Percentiles rank a stretch among this genome's conserved stretches.
Conservation (phyloP, 2,888 invertebrate genomes). For the Abscondita cerata region DNA sequence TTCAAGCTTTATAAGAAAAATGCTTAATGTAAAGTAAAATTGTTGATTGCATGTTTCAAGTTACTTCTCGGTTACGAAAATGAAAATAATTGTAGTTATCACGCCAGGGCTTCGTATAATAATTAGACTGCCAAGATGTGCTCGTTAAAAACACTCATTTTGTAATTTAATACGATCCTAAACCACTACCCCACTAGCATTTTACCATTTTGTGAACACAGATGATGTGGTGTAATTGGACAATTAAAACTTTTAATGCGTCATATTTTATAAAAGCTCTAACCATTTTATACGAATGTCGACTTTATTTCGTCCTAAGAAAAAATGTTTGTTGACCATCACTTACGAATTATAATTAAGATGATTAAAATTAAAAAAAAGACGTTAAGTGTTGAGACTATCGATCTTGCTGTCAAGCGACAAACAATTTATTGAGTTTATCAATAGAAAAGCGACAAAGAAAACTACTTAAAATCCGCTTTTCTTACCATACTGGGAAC, state of each 20-base stretch:
- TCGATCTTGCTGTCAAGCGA: slow-evolving; percentile 26
- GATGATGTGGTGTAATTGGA: slow-evolving; percentile 28
- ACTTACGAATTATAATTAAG: neutral
- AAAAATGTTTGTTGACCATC: neutral
- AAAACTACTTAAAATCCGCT: slow-evolving; percentile 35
- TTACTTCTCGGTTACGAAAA: slow-evolving; percentile 16
- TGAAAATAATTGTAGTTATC: slow-evolving; percentile 27
- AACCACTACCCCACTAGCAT: slow-evolving; percentile 19
- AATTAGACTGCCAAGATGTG: slow-evolving; percentile 23
- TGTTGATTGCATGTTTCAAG: slow-evolving; percentile 7
- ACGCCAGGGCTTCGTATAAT: slow-evolving; percentile 20
- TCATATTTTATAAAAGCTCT: slow-evolving; percentile 19
- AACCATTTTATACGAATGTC: slow-evolving; percentile 20
- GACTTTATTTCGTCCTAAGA: slow-evolving; percentile 19
- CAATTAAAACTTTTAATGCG: slow-evolving; percentile 28
- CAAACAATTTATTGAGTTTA: slow-evolving; percentile 19
- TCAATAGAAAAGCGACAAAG: slow-evolving; percentile 16
- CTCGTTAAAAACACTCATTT: slow-evolving; percentile 32
- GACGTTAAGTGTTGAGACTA: slow-evolving; percentile 24
- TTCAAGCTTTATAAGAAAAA: no score
- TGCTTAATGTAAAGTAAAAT: neutral
- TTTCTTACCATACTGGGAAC: slow-evolving; percentile 23
- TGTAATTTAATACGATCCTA: slow-evolving; percentile 28
- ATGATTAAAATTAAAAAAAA: slow-evolving; percentile 21
- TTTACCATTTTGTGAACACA: slow-evolving; percentile 21